Conservation (phyloP, 2,113 vertebrate species). For the Tragelaphus imberbis region DNA sequence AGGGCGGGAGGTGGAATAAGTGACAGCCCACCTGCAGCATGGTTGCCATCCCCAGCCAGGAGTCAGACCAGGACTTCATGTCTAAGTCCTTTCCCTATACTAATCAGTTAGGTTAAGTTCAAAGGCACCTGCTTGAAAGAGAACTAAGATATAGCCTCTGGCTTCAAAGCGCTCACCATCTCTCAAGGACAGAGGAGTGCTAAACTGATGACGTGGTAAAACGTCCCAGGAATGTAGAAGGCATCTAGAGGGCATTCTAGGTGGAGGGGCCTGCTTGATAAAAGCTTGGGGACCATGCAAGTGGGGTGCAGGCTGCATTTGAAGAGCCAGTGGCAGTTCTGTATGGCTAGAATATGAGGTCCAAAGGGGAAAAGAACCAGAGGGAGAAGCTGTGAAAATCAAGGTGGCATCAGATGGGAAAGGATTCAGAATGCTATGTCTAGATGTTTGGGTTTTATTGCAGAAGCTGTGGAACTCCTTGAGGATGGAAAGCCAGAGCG, state of each 20-base stretch:
- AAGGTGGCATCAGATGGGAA: background rate
- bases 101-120: background rate
- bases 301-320: background rate
- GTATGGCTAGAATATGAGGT: background rate
- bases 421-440: background rate
- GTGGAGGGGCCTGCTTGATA: background rate
- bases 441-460: background rate
- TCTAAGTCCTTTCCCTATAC: background rate
- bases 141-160: background rate
- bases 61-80: background rate
- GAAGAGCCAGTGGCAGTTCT: background rate
- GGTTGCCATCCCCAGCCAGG: background rate
- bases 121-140: background rate
- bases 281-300: background rate
- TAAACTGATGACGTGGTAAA: background rate
- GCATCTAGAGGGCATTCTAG: background rate
- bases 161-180: background rate
- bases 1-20: accelerated
- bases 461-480: background rate
- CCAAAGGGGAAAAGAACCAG: accelerated
- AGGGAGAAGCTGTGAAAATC: background rate
- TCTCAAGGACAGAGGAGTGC: background rate
- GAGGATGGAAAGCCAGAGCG: background rate
- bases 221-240: background rate
- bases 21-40: background rate